These are phyloP conservation scores for Tachysurus vachellii DNA, from an alignment of 2,113 vertebrate genomes.

Conservation along the genomic window DNA sequence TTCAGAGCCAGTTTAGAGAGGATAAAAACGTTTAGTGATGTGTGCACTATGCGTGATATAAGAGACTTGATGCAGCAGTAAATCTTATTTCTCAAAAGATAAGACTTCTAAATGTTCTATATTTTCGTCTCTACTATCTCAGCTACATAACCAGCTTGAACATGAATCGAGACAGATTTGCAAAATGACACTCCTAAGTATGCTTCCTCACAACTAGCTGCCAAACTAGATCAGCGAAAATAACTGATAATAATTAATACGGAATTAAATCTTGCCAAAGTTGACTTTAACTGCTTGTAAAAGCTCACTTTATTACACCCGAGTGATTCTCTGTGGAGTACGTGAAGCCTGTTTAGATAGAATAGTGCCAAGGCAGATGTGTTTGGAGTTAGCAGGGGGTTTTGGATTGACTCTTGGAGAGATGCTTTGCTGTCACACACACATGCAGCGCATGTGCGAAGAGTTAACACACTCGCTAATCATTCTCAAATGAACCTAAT, in stretches of 20 bases:
- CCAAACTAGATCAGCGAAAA: background rate
- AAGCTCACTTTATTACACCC: background rate
- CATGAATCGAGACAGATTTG: background rate
- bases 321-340: background rate
- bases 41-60: background rate
- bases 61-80: slow-evolving; percentile 9
- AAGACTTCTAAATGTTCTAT: background rate
- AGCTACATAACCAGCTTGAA: background rate
- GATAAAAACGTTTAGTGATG: background rate
- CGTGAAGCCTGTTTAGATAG: slow-evolving; percentile 26
- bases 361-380: slow-evolving; percentile 42
- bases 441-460: slow-evolving; percentile 42
- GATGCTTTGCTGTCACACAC: slow-evolving; percentile 48
- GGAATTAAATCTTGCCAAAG: background rate
- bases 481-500: slow-evolving; percentile 57
- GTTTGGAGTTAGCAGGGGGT: slow-evolving; percentile 37
- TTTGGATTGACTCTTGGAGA: slow-evolving; percentile 37
- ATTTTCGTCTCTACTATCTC: background rate
- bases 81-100: background rate
- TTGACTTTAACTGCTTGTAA: background rate
- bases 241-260: background rate
- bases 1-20: background rate
- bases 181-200: background rate
- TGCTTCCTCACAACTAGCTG: background rate
- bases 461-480: slow-evolving; percentile 60